Evolutionary conservation across 1,140 invertebrate genomes (phyloP), one percentile per base, ranked within the genome.

Genomic region (Drosophila bocqueti): DNA sequence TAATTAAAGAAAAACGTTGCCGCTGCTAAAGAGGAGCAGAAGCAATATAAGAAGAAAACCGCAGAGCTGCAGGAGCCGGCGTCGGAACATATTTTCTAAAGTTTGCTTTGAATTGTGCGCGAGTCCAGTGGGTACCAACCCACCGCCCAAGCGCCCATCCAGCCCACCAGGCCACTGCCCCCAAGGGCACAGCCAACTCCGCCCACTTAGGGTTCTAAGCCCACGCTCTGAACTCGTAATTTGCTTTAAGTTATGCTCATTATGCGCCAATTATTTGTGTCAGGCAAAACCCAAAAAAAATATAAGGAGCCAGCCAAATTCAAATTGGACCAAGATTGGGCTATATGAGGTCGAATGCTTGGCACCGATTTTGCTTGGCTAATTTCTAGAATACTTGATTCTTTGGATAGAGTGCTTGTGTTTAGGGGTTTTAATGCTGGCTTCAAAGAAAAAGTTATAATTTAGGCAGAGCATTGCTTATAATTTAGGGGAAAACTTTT

Each of bases 1-100:
- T 89, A 89, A 89, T 89, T 89, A 89, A 89, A 89, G 84, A 89
- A 89, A 87, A 89, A 89, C 81, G 84, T 89, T 89, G 81, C 59
- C 68, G 54, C 49, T 79, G 84, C 80, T 75, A 68, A 87, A 76
- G 82, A 71, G 74, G 74, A 81, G 55, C 65, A 78, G 61, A 71
- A 80, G 72, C 46, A 71, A 59, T 76, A 72, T 45, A 52, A 54
- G 38, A 62, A 71, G 34, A 36, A 38, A 60, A 57, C 64, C 63
- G 54, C 75, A 60, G 38, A 61, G 71, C 36, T 73, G 71, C 68
- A 73, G 68, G 46, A 73, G 46, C 55, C 69, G 47, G 52, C 64
- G 58, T 38, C 59, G 60, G 50, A 63, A 83, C 83, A 87, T 83
- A 89, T 87, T 87, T 87, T 83, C 72, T 46, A 73, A 87, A 83